These are phyloP conservation scores for Syrmaticus mikado DNA, from an alignment of 2,113 vertebrate genomes.

Conservation along the genomic window DNA sequence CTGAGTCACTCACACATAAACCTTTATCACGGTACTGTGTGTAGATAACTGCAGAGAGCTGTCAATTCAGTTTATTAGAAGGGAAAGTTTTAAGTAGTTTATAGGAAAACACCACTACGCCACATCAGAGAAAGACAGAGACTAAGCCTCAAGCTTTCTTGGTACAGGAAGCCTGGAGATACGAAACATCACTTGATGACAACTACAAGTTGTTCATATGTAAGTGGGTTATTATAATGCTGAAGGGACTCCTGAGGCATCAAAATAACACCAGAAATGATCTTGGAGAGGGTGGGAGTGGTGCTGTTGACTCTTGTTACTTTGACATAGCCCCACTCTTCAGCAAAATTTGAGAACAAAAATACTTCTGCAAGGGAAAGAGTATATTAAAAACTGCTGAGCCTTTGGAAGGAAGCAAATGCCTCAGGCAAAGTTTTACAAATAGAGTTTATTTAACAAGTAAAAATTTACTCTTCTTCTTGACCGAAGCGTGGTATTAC, in stretches of 20 bases:
- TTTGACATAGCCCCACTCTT: background rate
- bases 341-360: background rate
- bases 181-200: constrained; percentile 24
- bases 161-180: constrained; percentile 26
- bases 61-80: constrained; percentile 64
- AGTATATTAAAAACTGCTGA: constrained; percentile 42
- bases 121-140: constrained; percentile 62
- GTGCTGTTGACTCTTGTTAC: background rate
- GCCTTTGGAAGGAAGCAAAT: background rate
- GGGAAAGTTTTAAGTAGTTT: constrained; percentile 60
- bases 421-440: background rate
- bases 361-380: constrained; percentile 23
- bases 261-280: background rate
- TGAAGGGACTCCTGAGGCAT: constrained; percentile 30
- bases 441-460: background rate
- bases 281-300: background rate
- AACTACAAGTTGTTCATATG: background rate
- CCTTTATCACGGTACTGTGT: background rate
- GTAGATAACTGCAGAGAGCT: constrained; percentile 53
- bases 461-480: background rate
- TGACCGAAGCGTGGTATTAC: background rate
- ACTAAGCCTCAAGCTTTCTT: constrained; percentile 54
- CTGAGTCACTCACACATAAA: background rate
- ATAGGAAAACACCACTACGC: constrained; percentile 53
- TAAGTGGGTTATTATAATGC: constrained; percentile 20